phyloP scores from a whole-genome alignment of 2,888 invertebrate genomes.

The Melinaea menophilus region DNA sequence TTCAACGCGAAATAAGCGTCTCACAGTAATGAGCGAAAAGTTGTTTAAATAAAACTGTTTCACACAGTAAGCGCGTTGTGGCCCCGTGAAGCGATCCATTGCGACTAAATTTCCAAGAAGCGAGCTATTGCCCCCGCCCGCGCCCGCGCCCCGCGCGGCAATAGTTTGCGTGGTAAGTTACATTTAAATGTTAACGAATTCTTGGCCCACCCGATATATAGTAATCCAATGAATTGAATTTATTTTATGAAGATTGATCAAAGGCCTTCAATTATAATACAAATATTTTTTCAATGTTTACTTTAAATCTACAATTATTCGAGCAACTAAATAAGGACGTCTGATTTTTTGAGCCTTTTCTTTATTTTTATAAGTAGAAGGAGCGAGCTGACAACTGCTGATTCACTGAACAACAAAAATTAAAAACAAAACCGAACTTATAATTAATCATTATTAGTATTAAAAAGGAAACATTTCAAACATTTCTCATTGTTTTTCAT shows the following conservation, averaged over 20 bases:
- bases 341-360: slow-evolving; percentile 8
- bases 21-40: too few relatives aligned
- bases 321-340: not conserved
- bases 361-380: slow-evolving; percentile 32
- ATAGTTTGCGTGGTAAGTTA: too few relatives aligned
- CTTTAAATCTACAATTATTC: not conserved
- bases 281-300: not conserved
- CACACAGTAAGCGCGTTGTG: too few relatives aligned
- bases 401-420: slow-evolving; percentile 51
- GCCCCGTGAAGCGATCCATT: too few relatives aligned
- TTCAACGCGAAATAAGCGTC: too few relatives aligned
- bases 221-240: not conserved
- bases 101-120: too few relatives aligned
- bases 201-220: too few relatives aligned
- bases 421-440: slow-evolving; percentile 40
- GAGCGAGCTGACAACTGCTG: slow-evolving; percentile 39
- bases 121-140: too few relatives aligned
- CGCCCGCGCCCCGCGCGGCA: too few relatives aligned
- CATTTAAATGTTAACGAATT: too few relatives aligned
- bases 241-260: not conserved
- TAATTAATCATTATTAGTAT: slow-evolving; percentile 10
- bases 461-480: not conserved
- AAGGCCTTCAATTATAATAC: not conserved
- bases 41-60: too few relatives aligned
- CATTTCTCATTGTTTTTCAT: not conserved